These are phyloP conservation scores for Colinus virginianus DNA, from an alignment of 2,113 vertebrate genomes.

Conservation along the genomic window DNA sequence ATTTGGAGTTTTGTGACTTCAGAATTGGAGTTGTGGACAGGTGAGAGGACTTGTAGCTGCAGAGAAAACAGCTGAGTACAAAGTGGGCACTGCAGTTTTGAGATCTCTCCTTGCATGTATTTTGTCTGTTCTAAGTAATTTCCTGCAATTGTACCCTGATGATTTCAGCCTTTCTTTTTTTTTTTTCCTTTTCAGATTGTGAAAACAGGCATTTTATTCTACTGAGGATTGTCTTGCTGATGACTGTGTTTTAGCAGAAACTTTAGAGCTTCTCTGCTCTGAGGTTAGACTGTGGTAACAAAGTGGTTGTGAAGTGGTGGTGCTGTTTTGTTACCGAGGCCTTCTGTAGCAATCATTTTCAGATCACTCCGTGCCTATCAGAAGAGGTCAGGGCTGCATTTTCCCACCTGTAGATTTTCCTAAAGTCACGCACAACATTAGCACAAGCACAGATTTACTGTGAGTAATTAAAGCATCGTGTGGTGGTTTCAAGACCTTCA, in stretches of 20 bases:
- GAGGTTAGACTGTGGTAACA: neutral
- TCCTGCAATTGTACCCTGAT: neutral
- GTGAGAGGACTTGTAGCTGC: neutral
- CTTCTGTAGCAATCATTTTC: neutral
- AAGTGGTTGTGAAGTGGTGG: neutral
- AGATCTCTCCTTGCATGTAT: neutral
- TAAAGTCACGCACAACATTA: neutral
- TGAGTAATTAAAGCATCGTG: neutral
- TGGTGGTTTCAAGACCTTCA: neutral
- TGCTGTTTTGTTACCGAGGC: neutral
- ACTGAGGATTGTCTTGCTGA: neutral
- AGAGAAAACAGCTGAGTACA: neutral
- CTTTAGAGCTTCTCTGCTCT: neutral
- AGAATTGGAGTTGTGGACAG: rapidly evolving
- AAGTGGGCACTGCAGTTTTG: neutral
- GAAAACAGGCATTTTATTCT: neutral
- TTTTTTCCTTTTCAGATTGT: neutral
- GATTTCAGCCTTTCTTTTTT: neutral
- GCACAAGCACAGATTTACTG: neutral
- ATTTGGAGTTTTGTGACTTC: neutral
- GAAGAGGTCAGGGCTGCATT: neutral
- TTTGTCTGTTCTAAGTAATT: neutral
- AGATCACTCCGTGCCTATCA: neutral
- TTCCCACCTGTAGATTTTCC: neutral
- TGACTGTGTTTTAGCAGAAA: neutral